Percentiles rank a stretch among this genome's conserved stretches.
Evolutionary conservation across 2,888 invertebrate species (phyloP).

Genomic region (Philereme transversata): DNA sequence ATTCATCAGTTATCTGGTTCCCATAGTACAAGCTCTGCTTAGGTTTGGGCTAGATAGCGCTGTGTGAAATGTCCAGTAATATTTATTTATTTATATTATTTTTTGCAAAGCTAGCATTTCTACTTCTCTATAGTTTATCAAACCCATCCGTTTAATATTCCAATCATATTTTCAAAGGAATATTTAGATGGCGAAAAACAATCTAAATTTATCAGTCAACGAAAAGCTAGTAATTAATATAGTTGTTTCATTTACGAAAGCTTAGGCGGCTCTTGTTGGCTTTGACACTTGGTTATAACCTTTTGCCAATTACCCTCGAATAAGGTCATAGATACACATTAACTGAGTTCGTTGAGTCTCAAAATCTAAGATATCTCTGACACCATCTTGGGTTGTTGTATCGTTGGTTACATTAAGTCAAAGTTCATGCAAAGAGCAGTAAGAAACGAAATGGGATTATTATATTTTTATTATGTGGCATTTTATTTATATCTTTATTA

Average conservation of each 20-base stretch:
- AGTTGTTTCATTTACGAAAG: conserved; percentile 11
- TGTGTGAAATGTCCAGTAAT: too few species aligned
- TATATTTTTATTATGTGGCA: too few species aligned
- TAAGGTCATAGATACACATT: conserved; percentile 40
- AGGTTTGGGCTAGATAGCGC: too few species aligned
- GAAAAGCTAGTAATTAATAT: conserved; percentile 12
- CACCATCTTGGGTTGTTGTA: conserved; percentile 22
- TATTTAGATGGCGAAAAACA: too few species aligned
- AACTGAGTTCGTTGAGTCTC: conserved; percentile 30
- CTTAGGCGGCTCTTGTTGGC: background rate
- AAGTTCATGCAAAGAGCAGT: conserved; percentile 1
- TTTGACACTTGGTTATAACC: conserved; percentile 23
- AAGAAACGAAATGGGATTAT: conserved; percentile 5
- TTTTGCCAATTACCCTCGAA: conserved; percentile 39
- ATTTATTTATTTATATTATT: too few species aligned
- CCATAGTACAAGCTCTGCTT: too few species aligned
- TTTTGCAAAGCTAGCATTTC: too few species aligned
- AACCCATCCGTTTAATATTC: too few species aligned
- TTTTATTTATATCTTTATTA: too few species aligned
- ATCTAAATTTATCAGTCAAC: background rate
- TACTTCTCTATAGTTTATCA: too few species aligned
- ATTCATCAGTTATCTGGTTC: too few species aligned
- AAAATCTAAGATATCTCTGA: conserved; percentile 40
- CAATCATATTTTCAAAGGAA: too few species aligned
- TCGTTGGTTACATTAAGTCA: conserved; percentile 10